Evolutionary conservation across 1,140 invertebrate species (phyloP).

Genomic region (Zeugodacus cucurbitae): DNA sequence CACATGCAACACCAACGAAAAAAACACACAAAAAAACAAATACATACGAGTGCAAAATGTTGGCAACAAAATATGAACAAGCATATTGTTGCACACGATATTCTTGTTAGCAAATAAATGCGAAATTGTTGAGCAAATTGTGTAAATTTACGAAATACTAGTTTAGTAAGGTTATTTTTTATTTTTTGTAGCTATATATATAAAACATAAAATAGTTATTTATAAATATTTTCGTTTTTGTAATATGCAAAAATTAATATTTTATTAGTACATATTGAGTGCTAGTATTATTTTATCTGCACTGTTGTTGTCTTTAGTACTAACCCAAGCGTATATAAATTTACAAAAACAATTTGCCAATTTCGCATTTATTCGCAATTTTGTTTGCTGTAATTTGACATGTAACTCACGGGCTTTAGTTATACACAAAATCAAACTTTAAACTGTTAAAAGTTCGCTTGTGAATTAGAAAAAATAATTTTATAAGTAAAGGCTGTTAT

Average conservation of each 20-base stretch:
- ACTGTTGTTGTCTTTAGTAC: not conserved
- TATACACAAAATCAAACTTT: not conserved
- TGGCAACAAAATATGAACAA: constrained; percentile 21
- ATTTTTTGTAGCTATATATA: no score
- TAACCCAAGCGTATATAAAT: not conserved
- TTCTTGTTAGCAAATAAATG: constrained; percentile 26
- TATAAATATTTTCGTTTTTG: not conserved
- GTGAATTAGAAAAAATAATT: not conserved
- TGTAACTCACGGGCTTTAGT: constrained; percentile 44
- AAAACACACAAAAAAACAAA: constrained; percentile 8
- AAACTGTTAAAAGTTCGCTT: not conserved
- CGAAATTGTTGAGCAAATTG: constrained; percentile 24
- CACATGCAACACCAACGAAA: not conserved
- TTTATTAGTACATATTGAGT: no score
- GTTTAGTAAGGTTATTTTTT: not conserved
- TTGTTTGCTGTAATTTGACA: constrained; percentile 46
- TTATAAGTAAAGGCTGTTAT: no score
- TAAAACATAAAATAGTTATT: not conserved
- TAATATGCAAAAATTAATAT: not conserved
- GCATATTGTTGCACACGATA: not conserved
- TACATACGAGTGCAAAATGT: not conserved
- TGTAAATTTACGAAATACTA: constrained; percentile 34
- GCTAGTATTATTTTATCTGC: no score
- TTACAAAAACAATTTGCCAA: constrained; percentile 35
- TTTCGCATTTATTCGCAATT: constrained; percentile 44